Base-by-base conservation (phyloP, 2,797 vertebrate genomes). In the Pogonophryne albipinna region DNA sequence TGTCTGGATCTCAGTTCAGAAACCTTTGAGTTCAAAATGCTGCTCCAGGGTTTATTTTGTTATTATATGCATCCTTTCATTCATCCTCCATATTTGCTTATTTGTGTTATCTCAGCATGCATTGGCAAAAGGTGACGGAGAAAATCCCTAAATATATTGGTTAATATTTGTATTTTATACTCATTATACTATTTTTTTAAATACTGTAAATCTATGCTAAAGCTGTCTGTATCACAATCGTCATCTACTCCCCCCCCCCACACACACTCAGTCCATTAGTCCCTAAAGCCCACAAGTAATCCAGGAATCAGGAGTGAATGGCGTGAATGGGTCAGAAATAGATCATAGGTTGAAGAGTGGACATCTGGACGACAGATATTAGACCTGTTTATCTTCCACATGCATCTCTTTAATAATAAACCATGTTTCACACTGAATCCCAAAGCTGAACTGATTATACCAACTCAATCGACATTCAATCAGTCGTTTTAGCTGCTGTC, bases 331-430 rank as follows among this genome's bases (percentile, higher is more conserved):
- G 34, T 49, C 57, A 2, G 15, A 74, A 74, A 63, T 55, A 23
- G 71, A 74, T 64, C 47, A 72, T 1, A 68, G 66, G 7, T 17
- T 58, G 38, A 70, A 45, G 47, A 57, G 6, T 41, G 2, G 12
- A 69, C 82, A 87, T 82, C 76, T 84, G 79, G 79, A 65, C 3
- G 16, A 27, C 10, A 51, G 59, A 77, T 20, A 59, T 15, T 10
- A 57, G 51, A 70, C 16, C 27, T 1, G 51, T 72, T 73, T 51
- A 55, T 78, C 58, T 67, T 11, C 12, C 17, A 10, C 9, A 13
- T 17, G 53, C 4, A 2, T 63, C n/a, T 66, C 27, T 60, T 10
- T 51, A 49, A 65, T 74, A 85, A 70, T 63, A 70, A 76, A 82
- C 45, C 12, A 15, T 38, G 41, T 55, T 31, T 10, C 44, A 19